phyloP scores from a whole-genome alignment of 2,797 vertebrate genomes.

The Coracias cyanogaster region DNA sequence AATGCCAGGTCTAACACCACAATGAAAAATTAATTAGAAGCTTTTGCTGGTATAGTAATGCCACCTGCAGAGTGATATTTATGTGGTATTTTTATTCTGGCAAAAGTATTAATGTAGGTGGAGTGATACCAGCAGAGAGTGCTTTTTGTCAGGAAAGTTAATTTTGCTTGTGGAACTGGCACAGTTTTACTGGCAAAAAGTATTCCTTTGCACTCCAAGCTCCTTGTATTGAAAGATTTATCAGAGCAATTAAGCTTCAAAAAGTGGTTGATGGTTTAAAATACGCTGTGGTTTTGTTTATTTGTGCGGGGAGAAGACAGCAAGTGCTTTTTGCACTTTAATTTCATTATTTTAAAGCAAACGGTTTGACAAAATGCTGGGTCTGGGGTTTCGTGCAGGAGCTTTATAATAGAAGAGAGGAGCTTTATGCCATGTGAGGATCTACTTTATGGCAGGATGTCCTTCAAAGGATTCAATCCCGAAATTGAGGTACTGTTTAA shows the following conservation, averaged over 20 bases:
- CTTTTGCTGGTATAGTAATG: slow-evolving; percentile 48
- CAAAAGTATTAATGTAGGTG: slow-evolving; percentile 32
- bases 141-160: slow-evolving; percentile 53
- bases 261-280: slow-evolving; percentile 47
- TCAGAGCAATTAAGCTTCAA: slow-evolving; percentile 41
- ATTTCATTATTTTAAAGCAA: slow-evolving; percentile 1
- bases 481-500: slow-evolving; percentile 89
- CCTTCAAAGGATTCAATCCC: slow-evolving; percentile 94
- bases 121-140: slow-evolving; percentile 36
- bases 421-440: slow-evolving; percentile 92
- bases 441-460: slow-evolving; percentile 91
- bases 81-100: slow-evolving; percentile 65
- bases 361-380: not conserved
- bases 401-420: slow-evolving; percentile 89
- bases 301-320: not conserved
- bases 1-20: slow-evolving; percentile 43
- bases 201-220: slow-evolving; percentile 29
- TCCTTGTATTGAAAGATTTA: slow-evolving; percentile 50
- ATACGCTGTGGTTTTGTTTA: slow-evolving; percentile 36
- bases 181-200: slow-evolving; percentile 31
- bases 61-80: slow-evolving; percentile 66
- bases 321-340: slow-evolving; percentile 21
- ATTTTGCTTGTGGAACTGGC: slow-evolving; percentile 43
- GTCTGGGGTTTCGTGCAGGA: slow-evolving; percentile 79
- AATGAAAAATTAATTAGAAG: slow-evolving; percentile 72